Conservation (phyloP, 2,113 vertebrate species). For the Prunella himalayana region DNA sequence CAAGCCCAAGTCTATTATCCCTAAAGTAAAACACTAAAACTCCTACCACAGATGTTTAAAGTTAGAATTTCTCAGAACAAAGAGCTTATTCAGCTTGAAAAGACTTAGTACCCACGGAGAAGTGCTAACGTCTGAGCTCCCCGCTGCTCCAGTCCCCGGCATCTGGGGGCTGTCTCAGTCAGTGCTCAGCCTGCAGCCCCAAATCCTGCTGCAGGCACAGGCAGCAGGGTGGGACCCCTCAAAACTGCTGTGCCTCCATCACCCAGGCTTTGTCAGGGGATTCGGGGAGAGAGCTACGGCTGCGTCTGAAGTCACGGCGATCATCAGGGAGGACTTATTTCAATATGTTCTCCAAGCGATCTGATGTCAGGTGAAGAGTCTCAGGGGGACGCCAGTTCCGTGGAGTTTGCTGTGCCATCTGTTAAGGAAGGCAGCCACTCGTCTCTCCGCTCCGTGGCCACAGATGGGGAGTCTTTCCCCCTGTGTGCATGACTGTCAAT, state of each 20-base stretch:
- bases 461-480: constrained; percentile 71
- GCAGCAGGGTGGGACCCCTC: constrained; percentile 54
- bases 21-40: neutral
- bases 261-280: constrained; percentile 60
- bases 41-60: neutral
- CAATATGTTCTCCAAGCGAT: constrained; percentile 72
- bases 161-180: constrained; percentile 38
- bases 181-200: constrained; percentile 12
- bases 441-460: constrained; percentile 59
- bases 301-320: constrained; percentile 18
- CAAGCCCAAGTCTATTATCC: neutral
- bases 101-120: neutral
- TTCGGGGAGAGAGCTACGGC: neutral
- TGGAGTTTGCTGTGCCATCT: constrained; percentile 71
- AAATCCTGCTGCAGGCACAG: neutral
- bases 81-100: constrained; percentile 50
- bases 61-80: constrained; percentile 41
- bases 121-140: neutral
- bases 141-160: neutral
- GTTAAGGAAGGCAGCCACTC: constrained; percentile 65
- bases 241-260: constrained; percentile 45
- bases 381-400: constrained; percentile 25
- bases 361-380: constrained; percentile 67
- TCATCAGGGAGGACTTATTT: constrained; percentile 70
- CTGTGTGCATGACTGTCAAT: constrained; percentile 66